phyloP scores from a whole-genome alignment of 2,797 vertebrate species.

The Petrocephalus schoutedeni region DNA sequence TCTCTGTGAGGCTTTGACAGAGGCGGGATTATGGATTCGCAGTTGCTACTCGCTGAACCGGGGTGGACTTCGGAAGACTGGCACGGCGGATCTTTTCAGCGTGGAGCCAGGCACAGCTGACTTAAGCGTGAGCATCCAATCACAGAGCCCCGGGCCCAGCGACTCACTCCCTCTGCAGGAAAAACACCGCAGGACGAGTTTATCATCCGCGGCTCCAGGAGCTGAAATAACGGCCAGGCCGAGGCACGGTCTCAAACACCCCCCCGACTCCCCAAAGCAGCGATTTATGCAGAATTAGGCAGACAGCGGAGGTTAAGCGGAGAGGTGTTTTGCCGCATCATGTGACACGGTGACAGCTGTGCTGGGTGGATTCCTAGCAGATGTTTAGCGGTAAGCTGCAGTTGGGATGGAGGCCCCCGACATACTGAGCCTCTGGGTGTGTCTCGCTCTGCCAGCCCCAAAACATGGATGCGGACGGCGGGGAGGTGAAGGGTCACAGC shows the following conservation, averaged over 20 bases:
- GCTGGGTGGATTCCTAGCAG: constrained; percentile 30
- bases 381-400: constrained; percentile 14
- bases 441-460: background rate
- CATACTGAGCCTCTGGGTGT: background rate
- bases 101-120: constrained; percentile 7
- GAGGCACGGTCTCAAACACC: constrained; percentile 26
- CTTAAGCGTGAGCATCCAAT: constrained; percentile 28
- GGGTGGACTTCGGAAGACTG: background rate
- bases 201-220: constrained; percentile 29
- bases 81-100: constrained; percentile 18
- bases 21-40: constrained; percentile 13
- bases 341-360: constrained; percentile 35
- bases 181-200: constrained; percentile 27
- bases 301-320: constrained; percentile 17
- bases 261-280: background rate
- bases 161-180: constrained; percentile 37
- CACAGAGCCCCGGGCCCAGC: constrained; percentile 29
- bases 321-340: constrained; percentile 38
- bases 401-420: background rate
- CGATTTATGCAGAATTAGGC: background rate
- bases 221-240: constrained; percentile 31
- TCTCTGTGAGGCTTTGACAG: background rate
- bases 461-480: background rate
- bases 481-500: background rate
- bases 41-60: constrained; percentile 9